Conservation (phyloP, 2,888 invertebrate species). For the Villa cingulata region DNA sequence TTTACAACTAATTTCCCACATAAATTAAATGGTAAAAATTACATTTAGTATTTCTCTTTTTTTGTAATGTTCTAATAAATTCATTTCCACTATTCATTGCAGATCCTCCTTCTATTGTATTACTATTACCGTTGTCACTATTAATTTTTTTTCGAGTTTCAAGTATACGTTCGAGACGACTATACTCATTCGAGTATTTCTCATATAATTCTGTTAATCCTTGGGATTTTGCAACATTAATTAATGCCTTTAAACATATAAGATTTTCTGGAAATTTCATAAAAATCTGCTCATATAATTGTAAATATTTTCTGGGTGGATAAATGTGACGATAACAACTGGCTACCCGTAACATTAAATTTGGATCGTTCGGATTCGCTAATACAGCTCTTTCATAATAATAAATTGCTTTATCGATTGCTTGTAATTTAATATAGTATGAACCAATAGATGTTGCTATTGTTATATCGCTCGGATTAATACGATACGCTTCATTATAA, state of each 20-base stretch:
- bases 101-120: too few species aligned
- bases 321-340: constrained; percentile 72
- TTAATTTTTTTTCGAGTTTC: constrained; percentile 25
- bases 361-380: constrained; percentile 64
- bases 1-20: too few species aligned
- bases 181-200: constrained; percentile 70
- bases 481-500: constrained; percentile 31
- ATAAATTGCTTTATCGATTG: constrained; percentile 70
- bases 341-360: constrained; percentile 76
- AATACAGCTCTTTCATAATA: constrained; percentile 71
- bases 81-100: too few species aligned
- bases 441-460: constrained; percentile 83
- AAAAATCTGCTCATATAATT: constrained; percentile 46
- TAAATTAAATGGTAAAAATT: not conserved
- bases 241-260: constrained; percentile 65
- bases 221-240: constrained; percentile 41
- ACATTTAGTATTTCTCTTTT: not conserved
- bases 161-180: constrained; percentile 43
- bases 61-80: too few species aligned
- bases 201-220: constrained; percentile 75
- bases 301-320: constrained; percentile 40
- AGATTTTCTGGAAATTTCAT: constrained; percentile 86
- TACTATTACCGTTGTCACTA: constrained; percentile 14
- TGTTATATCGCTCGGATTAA: constrained; percentile 37
- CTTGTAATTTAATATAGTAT: constrained; percentile 77